Base-by-base conservation (phyloP, 2,797 vertebrate genomes). In the Chloroceryle inda region DNA sequence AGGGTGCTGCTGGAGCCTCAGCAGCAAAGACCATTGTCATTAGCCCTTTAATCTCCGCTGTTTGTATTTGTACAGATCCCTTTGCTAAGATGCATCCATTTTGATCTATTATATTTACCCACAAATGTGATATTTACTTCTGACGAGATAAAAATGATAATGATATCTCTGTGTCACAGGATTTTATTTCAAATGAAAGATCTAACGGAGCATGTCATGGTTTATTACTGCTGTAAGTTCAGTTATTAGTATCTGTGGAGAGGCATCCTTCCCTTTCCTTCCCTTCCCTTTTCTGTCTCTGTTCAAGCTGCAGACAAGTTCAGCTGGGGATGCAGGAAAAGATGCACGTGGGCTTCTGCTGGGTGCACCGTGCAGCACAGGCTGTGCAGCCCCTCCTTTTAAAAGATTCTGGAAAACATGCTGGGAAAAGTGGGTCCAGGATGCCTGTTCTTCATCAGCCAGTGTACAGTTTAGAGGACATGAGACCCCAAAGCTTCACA, bases 101-200 rank as follows among this genome's bases (percentile, higher is more conserved):
- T 84, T 78, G 50, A 79, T 82, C 86, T 71, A 42, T 85, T 95
- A 31, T 93, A 84, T 95, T 96, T 97, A 90, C 92, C 81, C 85
- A 86, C 73, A 79, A 77, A 97, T 27, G 81, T 49, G 33, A 88
- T 85, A 83, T 66, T 94, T 82, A 79, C 78, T 96, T 94, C 85
- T 94, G 88, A 97, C 0, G 15, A 95, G 87, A 92, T 91, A 87
- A 76, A 92, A 92, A 55, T 59, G 74, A 75, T 92, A 90, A 97
- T 75, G 90, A 73, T 74, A 86, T 93, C 75, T 86, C 63, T 42
- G 62, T 91, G 87, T 89, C 91, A 73, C 58, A 86, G 85, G 69
- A 74, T 94, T 96, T 95, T 91, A 87, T 97, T 94, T 92, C 91
- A 91, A 86, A 94, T 94, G 94, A 88, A 97, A 95, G 95, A 50